These are phyloP conservation scores for Anaspis maculata DNA, from an alignment of 2,888 invertebrate genomes.

Conservation along the genomic window DNA sequence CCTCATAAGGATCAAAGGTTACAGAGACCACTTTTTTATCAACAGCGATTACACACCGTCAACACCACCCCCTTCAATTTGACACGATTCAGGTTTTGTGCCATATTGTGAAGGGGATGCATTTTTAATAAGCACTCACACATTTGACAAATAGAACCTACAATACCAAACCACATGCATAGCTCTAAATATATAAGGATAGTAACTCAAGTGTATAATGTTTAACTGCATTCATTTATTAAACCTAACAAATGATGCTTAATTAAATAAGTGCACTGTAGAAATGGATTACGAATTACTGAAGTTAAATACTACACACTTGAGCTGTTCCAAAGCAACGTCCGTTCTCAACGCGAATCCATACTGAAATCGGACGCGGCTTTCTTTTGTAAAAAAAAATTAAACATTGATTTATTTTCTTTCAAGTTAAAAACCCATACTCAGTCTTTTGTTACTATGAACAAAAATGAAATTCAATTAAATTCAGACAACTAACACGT, in stretches of 20 bases:
- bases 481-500: conserved; percentile 6
- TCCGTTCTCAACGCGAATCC: conserved; percentile 9
- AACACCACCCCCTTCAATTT: background rate
- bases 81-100: background rate
- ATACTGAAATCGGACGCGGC: too few relatives aligned
- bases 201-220: conserved; percentile 13
- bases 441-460: conserved; percentile 26
- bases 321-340: conserved; percentile 11
- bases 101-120: background rate
- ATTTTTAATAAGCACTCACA: conserved; percentile 12
- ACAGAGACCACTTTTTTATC: background rate
- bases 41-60: background rate
- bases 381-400: too few relatives aligned
- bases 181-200: conserved; percentile 14
- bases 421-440: conserved; percentile 26
- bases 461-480: conserved; percentile 8
- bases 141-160: conserved; percentile 14
- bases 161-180: conserved; percentile 21
- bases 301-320: conserved; percentile 13
- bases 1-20: conserved; percentile 35
- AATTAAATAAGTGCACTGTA: conserved; percentile 17
- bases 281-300: conserved; percentile 9
- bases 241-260: too few relatives aligned
- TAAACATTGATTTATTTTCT: conserved; percentile 6
- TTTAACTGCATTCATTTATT: conserved; percentile 12